phyloP scores from a whole-genome alignment of 2,888 invertebrate species.

The Ochropleura leucogaster region DNA sequence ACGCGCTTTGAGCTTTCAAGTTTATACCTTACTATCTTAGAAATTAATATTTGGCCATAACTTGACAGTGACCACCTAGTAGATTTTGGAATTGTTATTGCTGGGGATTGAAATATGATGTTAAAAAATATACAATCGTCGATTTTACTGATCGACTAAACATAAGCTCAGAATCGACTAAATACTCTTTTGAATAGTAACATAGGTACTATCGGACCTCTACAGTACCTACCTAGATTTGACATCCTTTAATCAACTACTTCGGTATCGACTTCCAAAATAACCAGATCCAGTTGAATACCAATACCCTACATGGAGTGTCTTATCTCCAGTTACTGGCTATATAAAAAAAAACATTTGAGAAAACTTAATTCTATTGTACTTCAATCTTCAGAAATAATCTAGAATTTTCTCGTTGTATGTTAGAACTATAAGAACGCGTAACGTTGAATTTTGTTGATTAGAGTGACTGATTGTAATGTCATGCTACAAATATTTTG shows the following conservation, averaged over 20 bases:
- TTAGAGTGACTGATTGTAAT: slow-evolving; percentile 71
- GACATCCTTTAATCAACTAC: neutral
- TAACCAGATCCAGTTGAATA: neutral
- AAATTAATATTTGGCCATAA: slow-evolving; percentile 73
- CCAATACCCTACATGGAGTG: neutral
- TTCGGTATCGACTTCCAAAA: neutral
- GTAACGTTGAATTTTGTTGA: slow-evolving; percentile 70
- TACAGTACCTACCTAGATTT: neutral
- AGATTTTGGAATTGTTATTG: slow-evolving; percentile 50
- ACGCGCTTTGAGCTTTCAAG: slow-evolving; percentile 76
- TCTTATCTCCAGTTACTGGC: neutral
- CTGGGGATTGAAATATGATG: slow-evolving; percentile 47
- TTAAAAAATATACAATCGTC: neutral
- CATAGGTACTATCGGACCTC: neutral
- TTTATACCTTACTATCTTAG: slow-evolving; percentile 69
- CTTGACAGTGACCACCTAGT: slow-evolving; percentile 70
- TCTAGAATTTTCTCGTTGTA: slow-evolving; percentile 50
- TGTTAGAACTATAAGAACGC: slow-evolving; percentile 67
- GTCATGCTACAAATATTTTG: slow-evolving; percentile 74
- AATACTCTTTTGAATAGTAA: neutral
- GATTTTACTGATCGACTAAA: neutral
- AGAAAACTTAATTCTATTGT: neutral
- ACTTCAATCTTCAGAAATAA: slow-evolving; percentile 51
- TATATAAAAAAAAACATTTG: too few relatives aligned
- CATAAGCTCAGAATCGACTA: slow-evolving; percentile 8